Evolutionary conservation across 2,888 invertebrate species (phyloP), one percentile per base, ranked within the genome.

Genomic region (Drosophila incognita): DNA sequence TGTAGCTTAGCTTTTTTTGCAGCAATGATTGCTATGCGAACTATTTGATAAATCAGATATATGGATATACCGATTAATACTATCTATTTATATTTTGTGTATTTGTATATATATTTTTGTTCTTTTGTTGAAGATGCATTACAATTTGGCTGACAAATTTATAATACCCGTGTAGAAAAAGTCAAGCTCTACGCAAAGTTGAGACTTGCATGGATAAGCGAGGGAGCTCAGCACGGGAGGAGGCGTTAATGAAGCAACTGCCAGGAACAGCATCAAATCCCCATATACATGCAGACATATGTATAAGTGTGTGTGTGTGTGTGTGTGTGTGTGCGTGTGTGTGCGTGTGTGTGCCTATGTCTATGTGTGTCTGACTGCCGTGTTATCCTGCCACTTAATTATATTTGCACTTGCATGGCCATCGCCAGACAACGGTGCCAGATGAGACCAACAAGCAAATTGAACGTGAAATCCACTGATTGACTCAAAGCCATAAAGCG

Each of bases 401-500:
- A 85, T 84, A 87, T 85, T 87, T 82, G 73, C 72, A 82, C 54
- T 76, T 51, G 42, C 58, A 40, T 62, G 58, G 49, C 57, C 49
- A 38, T 18, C 24, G 38, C 49, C 76, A 81, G 84, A 89, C 81
- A 69, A 74, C 70, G 68, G 35, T 49, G 62, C 38, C 69, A 80
- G 71, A 59, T 68, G 65, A 62, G 83, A 36, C 73, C 75, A 75
- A 88, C 81, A 73, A 72, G 68, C 79, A 89, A 85, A 85, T 87
- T 87, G 85, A 84, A 85, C 80, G 89, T 85, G 71, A 89, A 89
- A 82, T 87, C 66, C 54, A 74, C 74, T 84, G 84, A 85, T 82
- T 85, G 82, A 79, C 70, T 83, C 18, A n/a, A 52, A 62, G 76
- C 36, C 21, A 46, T 48, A 52, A 33, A 72, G 8, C 51, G 18